Evolutionary conservation across 1,140 invertebrate genomes (phyloP), one percentile per base, ranked within the genome.

Genomic region (Euwallacea similis): DNA sequence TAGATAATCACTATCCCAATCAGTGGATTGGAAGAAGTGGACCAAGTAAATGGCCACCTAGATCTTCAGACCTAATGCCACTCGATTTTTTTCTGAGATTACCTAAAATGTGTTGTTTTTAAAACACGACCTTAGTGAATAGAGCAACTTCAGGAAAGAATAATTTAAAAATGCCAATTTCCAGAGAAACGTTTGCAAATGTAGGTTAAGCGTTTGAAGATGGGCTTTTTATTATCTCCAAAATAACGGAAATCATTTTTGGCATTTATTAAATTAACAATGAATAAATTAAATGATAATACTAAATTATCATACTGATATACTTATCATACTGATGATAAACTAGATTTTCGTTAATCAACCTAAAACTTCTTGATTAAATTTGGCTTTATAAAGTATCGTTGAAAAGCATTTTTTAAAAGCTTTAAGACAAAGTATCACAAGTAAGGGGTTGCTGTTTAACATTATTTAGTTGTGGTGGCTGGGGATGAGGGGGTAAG

Each of bases 81-180:
- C n/a, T n/a, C n/a, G n/a, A n/a, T n/a, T 84, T 81, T 77, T 81
- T 81, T 74, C 9, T 83, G 80, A 81, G 82, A 81, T 42, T 42
- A 66, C 55, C 54, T 79, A 77, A 60, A 69, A 66, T 64, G 6
- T 50, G 61, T 61, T 64, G 61, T 50, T 47, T 64, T 64, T 64
- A 50, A 64, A 66, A 66, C 16, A 0, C 9, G 60, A 60, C 41
- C 66, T 43, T 43, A 59, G 3, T 43, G 16, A 68, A 61, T 60
- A 11, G 42, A 60, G 43, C 2, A 60, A 55, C 21, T 68, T 13
- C 47, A 46, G 43, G n/a, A 68, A 61, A 60, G 42, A 46, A 59
- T 68, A 11, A 47, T 61, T 44, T 42, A 68, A 47, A 2, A 44
- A 21, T 68, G 58, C 15, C 33, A 56, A 68, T 68, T 59, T 59